Conservation (phyloP, 2,113 vertebrate species). For the Todiramphus chloris region DNA sequence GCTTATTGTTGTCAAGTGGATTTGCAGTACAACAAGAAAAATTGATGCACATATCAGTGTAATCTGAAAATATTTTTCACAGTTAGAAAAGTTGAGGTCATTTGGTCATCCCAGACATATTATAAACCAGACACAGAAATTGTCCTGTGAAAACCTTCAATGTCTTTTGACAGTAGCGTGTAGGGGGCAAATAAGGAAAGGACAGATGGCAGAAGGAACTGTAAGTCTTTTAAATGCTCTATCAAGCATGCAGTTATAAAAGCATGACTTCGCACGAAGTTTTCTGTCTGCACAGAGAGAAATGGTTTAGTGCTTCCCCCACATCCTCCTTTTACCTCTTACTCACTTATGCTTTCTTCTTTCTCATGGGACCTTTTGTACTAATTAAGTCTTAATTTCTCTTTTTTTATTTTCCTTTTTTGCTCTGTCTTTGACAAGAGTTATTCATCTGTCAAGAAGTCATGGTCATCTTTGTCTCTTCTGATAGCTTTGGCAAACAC, state of each 20-base stretch:
- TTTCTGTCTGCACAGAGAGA: background rate
- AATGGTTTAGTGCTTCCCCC: background rate
- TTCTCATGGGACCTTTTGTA: background rate
- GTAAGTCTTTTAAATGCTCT: background rate
- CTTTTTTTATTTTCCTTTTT: background rate
- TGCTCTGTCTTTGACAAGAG: background rate
- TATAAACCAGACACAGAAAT: background rate
- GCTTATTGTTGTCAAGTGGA: background rate
- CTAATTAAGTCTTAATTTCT: background rate
- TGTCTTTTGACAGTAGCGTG: background rate
- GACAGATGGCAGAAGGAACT: background rate
- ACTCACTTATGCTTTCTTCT: background rate
- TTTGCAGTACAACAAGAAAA: background rate
- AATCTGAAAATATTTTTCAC: background rate
- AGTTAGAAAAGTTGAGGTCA: background rate
- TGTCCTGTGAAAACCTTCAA: background rate
- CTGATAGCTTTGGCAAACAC: background rate
- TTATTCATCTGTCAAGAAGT: background rate
- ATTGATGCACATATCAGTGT: background rate
- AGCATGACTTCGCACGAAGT: accelerated
- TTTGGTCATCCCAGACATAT: background rate
- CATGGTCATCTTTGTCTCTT: background rate
- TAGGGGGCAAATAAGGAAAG: background rate
- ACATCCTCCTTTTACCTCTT: background rate
- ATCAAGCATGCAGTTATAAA: background rate